Evolutionary conservation across 2,113 vertebrate species (phyloP).

Genomic region (Neodon shergylaensis): DNA sequence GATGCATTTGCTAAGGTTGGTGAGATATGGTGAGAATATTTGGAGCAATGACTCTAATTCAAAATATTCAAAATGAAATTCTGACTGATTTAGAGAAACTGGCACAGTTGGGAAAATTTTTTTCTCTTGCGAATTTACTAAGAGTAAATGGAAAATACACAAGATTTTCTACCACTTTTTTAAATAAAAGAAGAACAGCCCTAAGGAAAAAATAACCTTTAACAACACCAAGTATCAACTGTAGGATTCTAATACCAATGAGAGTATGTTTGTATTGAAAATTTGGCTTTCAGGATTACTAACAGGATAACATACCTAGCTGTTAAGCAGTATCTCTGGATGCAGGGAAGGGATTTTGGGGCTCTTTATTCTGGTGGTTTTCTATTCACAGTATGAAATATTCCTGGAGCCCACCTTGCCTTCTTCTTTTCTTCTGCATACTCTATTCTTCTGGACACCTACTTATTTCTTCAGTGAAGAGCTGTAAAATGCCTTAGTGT

Average conservation of each 20-base stretch:
- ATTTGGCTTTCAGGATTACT: not conserved
- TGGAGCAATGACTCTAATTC: not conserved
- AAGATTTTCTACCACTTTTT: slow-evolving; percentile 13
- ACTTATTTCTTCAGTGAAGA: slow-evolving; percentile 70
- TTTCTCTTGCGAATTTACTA: not conserved
- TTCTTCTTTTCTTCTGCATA: slow-evolving; percentile 37
- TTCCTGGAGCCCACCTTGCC: not conserved
- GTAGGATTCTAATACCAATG: not conserved
- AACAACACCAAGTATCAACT: not conserved
- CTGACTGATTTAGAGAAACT: not conserved
- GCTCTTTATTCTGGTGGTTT: slow-evolving; percentile 42
- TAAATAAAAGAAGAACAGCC: not conserved
- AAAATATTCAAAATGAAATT: not conserved
- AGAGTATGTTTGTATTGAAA: not conserved
- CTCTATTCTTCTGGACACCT: slow-evolving; percentile 48
- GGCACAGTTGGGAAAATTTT: slow-evolving; percentile 10
- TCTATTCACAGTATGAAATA: slow-evolving; percentile 46
- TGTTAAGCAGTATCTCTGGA: not conserved
- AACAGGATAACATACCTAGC: not conserved
- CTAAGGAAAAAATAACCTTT: not conserved
- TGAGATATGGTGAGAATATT: not conserved
- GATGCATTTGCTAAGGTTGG: not conserved
- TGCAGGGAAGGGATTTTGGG: not conserved
- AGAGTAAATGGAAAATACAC: slow-evolving; percentile 36
- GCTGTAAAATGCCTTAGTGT: slow-evolving; percentile 43